A percentile compares a stretch with the other conserved stretches of the same genome.
Conservation (phyloP, 2,888 invertebrate genomes). For the Amphipoea lucens region DNA sequence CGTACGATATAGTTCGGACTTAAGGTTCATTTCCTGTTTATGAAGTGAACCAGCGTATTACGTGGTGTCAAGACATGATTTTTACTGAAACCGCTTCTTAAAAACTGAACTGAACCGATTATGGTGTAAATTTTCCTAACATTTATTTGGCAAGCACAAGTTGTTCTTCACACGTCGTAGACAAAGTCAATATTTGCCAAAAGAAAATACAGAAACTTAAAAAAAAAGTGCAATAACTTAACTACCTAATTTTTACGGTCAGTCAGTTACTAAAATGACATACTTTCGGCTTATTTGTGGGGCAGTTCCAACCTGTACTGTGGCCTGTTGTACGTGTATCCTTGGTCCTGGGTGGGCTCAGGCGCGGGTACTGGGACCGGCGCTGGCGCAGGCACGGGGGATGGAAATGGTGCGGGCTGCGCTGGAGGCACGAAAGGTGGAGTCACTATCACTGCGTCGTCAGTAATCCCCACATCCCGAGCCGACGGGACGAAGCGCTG, state of each 20-base stretch:
- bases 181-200: slow-evolving; percentile 24
- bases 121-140: not conserved
- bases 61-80: not conserved
- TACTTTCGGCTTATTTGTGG: slow-evolving; percentile 74
- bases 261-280: slow-evolving; percentile 30
- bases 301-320: slow-evolving; percentile 84
- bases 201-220: slow-evolving; percentile 13
- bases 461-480: slow-evolving; percentile 85
- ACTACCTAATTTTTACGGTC: slow-evolving; percentile 43
- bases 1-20: not conserved
- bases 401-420: slow-evolving; percentile 68
- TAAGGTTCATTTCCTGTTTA: not conserved
- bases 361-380: slow-evolving; percentile 59
- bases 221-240: slow-evolving; percentile 39
- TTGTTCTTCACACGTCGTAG: slow-evolving; percentile 23
- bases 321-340: slow-evolving; percentile 86
- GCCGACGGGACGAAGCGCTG: slow-evolving; percentile 75
- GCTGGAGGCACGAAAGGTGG: slow-evolving; percentile 83
- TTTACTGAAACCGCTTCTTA: not conserved
- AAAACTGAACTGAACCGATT: slow-evolving; percentile 22
- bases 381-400: slow-evolving; percentile 63
- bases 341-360: slow-evolving; percentile 71
- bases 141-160: slow-evolving; percentile 36
- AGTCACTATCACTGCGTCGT: slow-evolving; percentile 87
- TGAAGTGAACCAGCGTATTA: not conserved